Evolutionary conservation across 1,140 invertebrate genomes (phyloP), one percentile per base, ranked within the genome.

Genomic region (Spodoptera litura): DNA sequence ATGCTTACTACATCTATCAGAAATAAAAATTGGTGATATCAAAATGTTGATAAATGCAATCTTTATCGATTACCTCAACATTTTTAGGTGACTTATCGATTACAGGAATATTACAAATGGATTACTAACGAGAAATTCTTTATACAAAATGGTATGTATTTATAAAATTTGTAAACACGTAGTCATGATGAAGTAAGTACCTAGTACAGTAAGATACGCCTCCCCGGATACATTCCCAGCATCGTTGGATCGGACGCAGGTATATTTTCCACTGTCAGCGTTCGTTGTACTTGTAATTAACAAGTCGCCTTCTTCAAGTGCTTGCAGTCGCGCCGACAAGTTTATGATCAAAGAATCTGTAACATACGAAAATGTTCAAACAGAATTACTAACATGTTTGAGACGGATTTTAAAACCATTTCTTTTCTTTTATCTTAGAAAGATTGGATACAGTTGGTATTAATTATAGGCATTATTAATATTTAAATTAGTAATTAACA

Each of bases 241-340:
- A 91, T 98, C 97, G 90, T 99, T 99, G 31, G 97, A 96, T 78
- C 98, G 95, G 62, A 97, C 95, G 91, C 98, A 99, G 9, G 97
- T 97, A 89, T 99, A 99, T 87, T 97, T 96, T 56, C 98, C 99
- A 80, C 96, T 96, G 91, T 99, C 98, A 27, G 95, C 95, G 80
- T 96, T 95, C 77, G 97, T 96, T 4, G 98, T 97, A 64, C 97
- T 97, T n/a, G 98, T 97, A 78, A 99, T 97, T 78, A 99, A 94
- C 84, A 99, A 95, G 95, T 98, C 97, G 10, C 98, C 98, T 79
- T 96, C 97, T 64, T 98, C 97, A 73, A 98, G 93, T 72, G 98
- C 96, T 95, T 98, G 98, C 75, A 98, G 95, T 86, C 98, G 95
- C 61, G 97, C 97, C 31, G 91, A 92, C 58, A 94, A 83, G 79